Conservation (phyloP, 2,797 vertebrate species). For the Platyrinchus mystaceus region DNA sequence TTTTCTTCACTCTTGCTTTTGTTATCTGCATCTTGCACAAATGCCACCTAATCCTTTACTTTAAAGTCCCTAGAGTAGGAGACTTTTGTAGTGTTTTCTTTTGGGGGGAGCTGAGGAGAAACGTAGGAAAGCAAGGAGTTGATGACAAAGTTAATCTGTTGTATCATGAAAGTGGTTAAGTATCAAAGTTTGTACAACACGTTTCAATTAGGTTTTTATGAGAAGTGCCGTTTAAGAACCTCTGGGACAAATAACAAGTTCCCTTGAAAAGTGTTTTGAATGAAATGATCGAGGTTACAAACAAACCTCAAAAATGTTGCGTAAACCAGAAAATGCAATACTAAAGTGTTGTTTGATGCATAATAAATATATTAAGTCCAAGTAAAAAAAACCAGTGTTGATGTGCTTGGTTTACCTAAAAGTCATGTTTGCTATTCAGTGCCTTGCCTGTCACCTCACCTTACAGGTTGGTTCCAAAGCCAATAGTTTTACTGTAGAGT, state of each 20-base stretch:
- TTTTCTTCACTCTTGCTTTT: constrained; percentile 87
- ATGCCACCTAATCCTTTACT: constrained; percentile 77
- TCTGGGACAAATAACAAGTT: neutral
- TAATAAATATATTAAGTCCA: neutral
- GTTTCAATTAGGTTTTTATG: constrained; percentile 20
- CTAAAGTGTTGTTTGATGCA: neutral
- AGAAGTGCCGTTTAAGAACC: neutral
- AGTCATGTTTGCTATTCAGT: neutral
- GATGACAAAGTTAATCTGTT: constrained; percentile 69
- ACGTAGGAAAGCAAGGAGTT: constrained; percentile 42
- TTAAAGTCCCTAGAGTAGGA: constrained; percentile 67
- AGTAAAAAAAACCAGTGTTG: neutral
- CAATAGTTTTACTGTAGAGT: neutral
- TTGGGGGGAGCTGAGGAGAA: constrained; percentile 21
- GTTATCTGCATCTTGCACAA: constrained; percentile 80
- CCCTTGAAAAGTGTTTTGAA: neutral
- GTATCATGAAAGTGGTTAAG: constrained; percentile 41
- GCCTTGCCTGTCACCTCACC: neutral
- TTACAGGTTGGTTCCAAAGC: neutral
- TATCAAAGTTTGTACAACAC: neutral
- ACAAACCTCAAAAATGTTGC: fast-evolving
- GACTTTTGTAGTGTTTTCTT: constrained; percentile 65
- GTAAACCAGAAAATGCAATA: neutral
- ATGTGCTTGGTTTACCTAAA: neutral
- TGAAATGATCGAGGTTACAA: neutral